Percentiles rank a stretch among this genome's conserved stretches.
phyloP scores from a whole-genome alignment of 2,797 vertebrate species.

The Arctocebus calabarensis region DNA sequence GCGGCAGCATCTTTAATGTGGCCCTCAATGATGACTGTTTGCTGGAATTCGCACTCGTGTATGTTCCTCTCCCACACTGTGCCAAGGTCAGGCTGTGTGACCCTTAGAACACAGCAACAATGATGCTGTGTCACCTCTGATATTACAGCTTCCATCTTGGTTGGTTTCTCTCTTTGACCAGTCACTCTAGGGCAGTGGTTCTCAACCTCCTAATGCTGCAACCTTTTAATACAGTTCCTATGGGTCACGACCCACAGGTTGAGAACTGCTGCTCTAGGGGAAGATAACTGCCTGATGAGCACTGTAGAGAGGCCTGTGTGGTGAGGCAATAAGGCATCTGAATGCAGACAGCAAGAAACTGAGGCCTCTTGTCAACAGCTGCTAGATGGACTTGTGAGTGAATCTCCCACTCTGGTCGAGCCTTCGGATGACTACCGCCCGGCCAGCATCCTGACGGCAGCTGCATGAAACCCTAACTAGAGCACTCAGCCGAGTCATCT shows the following conservation, averaged over 20 bases:
- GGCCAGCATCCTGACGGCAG: neutral
- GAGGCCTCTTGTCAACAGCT: neutral
- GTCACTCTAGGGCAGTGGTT: neutral
- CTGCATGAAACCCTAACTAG: neutral
- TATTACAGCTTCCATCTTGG: neutral
- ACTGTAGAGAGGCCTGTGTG: neutral
- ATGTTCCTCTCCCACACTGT: neutral
- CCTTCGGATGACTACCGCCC: neutral
- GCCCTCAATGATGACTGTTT: neutral
- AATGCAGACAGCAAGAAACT: neutral
- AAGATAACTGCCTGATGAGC: neutral
- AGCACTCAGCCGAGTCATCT: neutral
- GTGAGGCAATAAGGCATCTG: neutral
- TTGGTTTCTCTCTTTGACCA: neutral
- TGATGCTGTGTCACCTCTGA: neutral
- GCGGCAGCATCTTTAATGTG: neutral
- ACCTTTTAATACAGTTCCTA: too few relatives aligned
- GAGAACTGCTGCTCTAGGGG: neutral
- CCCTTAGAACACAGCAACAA: neutral
- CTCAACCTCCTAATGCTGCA: too few relatives aligned
- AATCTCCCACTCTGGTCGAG: neutral
- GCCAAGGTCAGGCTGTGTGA: neutral
- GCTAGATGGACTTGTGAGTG: neutral
- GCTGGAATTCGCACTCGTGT: neutral
- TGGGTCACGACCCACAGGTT: too few relatives aligned